Evolutionary conservation across 2,113 vertebrate genomes (phyloP).

Genomic region (Sitta europaea): DNA sequence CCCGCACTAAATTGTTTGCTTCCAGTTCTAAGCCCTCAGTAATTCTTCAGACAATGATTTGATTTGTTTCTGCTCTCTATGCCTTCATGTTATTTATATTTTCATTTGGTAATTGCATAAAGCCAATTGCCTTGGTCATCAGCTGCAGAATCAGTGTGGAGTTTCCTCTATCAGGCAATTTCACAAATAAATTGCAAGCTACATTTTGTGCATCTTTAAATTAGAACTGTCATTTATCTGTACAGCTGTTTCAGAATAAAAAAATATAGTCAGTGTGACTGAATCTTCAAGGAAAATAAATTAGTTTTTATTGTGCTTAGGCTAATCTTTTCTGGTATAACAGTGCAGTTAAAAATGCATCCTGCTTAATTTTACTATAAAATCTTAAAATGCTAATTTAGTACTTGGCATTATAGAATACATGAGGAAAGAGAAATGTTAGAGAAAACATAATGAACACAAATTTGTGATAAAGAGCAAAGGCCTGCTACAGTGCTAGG

Average conservation of each 20-base stretch:
- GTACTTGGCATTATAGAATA: background rate
- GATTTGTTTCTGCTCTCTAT: background rate
- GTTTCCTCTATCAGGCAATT: background rate
- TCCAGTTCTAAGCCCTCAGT: background rate
- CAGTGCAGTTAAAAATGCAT: background rate
- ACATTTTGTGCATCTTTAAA: background rate
- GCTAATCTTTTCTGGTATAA: background rate
- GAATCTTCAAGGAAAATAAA: background rate
- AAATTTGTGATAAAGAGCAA: background rate
- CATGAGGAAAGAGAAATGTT: background rate
- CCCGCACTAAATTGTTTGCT: background rate
- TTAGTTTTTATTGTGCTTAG: background rate
- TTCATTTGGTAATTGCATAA: background rate
- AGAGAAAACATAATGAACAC: background rate
- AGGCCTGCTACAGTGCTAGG: background rate
- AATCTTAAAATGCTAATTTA: background rate
- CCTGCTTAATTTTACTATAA: background rate
- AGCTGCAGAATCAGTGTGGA: background rate
- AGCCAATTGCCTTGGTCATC: background rate
- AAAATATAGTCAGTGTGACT: background rate
- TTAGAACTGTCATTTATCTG: background rate
- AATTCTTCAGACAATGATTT: background rate
- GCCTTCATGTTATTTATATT: background rate
- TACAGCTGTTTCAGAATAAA: background rate
- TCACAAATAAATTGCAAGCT: background rate